Conservation (phyloP, 2,797 vertebrate genomes). For the Enteromius paludinosus region DNA sequence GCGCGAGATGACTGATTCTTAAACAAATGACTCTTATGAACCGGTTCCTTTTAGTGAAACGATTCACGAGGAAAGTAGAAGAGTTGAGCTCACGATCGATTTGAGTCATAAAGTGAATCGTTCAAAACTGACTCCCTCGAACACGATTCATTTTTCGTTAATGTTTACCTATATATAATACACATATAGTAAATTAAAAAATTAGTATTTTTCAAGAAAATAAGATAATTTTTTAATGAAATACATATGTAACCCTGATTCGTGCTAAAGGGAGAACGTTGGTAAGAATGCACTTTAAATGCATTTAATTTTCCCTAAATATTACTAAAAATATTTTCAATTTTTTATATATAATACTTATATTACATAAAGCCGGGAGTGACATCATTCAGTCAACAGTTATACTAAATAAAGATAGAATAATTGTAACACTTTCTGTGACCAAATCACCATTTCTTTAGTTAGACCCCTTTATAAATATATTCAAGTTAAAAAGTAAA, state of each 20-base stretch:
- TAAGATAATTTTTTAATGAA: not conserved
- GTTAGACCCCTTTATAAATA: not conserved
- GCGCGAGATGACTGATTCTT: not conserved
- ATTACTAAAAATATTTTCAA: not conserved
- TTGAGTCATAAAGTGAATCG: not conserved
- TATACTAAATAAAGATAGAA: not conserved
- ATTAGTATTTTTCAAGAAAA: not conserved
- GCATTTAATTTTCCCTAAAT: not conserved
- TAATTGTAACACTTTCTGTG: not conserved
- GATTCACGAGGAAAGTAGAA: not conserved
- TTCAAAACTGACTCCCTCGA: conserved; percentile 1
- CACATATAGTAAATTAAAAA: no score
- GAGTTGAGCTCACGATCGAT: not conserved
- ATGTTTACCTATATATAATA: not conserved
- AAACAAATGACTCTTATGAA: conserved; percentile 6
- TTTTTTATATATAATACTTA: not conserved
- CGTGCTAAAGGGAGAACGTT: not conserved
- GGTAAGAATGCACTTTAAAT: not conserved
- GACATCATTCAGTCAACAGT: not conserved
- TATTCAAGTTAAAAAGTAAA: not conserved
- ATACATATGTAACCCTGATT: not conserved
- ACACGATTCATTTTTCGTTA: not conserved
- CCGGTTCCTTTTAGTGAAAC: not conserved
- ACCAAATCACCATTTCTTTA: not conserved
- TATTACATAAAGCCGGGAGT: not conserved